These are phyloP conservation scores for Typhlomys cinereus DNA, from an alignment of 2,113 vertebrate species.

Conservation along the genomic window DNA sequence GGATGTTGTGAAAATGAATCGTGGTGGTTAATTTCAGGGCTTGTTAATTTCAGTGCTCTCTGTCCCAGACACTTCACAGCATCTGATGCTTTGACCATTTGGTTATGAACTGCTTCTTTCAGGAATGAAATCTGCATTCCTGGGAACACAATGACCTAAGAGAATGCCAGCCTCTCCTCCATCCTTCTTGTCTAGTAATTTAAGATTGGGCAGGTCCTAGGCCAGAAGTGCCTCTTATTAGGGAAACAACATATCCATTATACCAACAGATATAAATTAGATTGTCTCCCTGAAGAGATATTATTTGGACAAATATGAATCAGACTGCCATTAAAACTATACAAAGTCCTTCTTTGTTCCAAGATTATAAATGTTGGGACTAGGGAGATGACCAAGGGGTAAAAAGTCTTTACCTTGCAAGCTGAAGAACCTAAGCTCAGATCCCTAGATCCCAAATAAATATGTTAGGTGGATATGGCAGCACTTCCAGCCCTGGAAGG, in stretches of 20 bases:
- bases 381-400: too few species aligned
- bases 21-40: constrained; percentile 55
- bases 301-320: constrained; percentile 11
- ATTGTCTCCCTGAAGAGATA: constrained; percentile 2
- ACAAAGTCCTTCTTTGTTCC: constrained; percentile 4
- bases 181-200: not conserved
- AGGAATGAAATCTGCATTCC: not conserved
- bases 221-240: not conserved
- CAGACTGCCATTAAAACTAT: constrained; percentile 30
- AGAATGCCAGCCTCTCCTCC: not conserved
- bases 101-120: not conserved
- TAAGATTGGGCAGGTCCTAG: not conserved
- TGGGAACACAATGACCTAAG: not conserved
- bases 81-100: not conserved
- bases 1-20: constrained; percentile 24
- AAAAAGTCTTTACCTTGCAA: too few species aligned
- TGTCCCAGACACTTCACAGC: not conserved
- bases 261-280: constrained; percentile 20
- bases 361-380: constrained; percentile 59
- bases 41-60: not conserved
- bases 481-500: too few species aligned
- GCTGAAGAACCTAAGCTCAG: too few species aligned
- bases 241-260: not conserved
- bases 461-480: too few species aligned
- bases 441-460: too few species aligned